Conservation (phyloP, 1,140 invertebrate species). For the Drosophila prosaltans region DNA sequence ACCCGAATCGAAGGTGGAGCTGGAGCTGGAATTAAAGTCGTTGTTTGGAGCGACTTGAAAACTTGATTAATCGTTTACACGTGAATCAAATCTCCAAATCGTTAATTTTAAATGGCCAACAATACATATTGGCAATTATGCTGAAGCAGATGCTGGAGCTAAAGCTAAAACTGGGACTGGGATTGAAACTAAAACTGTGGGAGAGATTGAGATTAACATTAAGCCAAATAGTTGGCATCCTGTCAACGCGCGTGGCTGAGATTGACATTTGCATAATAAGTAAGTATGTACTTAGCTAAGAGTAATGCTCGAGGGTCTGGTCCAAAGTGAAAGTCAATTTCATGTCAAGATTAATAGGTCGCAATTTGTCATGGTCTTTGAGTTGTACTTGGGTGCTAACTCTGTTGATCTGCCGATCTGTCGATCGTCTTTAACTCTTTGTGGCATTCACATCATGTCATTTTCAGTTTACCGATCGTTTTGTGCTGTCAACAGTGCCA, state of each 20-base stretch:
- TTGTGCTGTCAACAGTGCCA: slow-evolving; percentile 75
- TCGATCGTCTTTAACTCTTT: slow-evolving; percentile 31
- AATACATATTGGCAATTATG: slow-evolving; percentile 71
- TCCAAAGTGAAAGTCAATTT: slow-evolving; percentile 67
- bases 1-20: slow-evolving; percentile 22
- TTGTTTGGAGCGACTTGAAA: slow-evolving; percentile 45
- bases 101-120: slow-evolving; percentile 71
- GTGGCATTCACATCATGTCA: slow-evolving; percentile 73
- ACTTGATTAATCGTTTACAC: slow-evolving; percentile 79
- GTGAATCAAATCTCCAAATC: slow-evolving; percentile 71
- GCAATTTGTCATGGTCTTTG: slow-evolving; percentile 66
- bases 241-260: slow-evolving; percentile 66
- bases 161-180: neutral
- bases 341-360: slow-evolving; percentile 74
- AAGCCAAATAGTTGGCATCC: slow-evolving; percentile 28
- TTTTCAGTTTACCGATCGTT: slow-evolving; percentile 73
- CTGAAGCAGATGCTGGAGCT: slow-evolving; percentile 21
- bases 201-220: slow-evolving; percentile 35
- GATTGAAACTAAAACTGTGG: slow-evolving; percentile 19
- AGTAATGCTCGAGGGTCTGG: slow-evolving; percentile 18
- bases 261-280: slow-evolving; percentile 76
- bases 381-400: slow-evolving; percentile 24
- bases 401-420: slow-evolving; percentile 31
- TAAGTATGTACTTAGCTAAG: slow-evolving; percentile 26
- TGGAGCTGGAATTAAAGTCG: neutral